A percentile compares a stretch with the other conserved stretches of the same genome.
These are phyloP conservation scores for Umimayanthus kanabou DNA, from an alignment of 92 coral and sea anemone species.

Conservation along the genomic window DNA sequence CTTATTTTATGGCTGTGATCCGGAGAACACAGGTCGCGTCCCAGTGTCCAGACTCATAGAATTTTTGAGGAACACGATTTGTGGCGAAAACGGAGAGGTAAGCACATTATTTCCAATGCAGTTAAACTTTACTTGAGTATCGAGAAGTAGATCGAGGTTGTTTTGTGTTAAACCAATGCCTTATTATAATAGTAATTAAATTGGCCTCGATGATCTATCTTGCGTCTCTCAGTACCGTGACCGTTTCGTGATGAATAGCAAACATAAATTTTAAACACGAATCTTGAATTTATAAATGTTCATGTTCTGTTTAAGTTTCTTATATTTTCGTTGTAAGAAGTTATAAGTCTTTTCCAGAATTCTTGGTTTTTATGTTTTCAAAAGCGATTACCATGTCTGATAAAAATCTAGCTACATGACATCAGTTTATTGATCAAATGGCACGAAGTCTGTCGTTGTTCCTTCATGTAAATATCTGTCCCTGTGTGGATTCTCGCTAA, in stretches of 20 bases:
- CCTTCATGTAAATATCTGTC: neutral
- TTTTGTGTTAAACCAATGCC: neutral
- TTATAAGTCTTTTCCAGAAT: neutral
- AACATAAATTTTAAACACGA: neutral
- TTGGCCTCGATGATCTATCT: neutral
- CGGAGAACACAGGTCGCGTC: constrained; percentile 75
- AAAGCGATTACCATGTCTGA: neutral
- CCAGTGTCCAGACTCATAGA: constrained; percentile 89
- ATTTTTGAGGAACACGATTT: constrained; percentile 83
- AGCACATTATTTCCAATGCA: neutral
- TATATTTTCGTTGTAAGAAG: neutral
- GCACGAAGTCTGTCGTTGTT: neutral
- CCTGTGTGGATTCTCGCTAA: neutral
- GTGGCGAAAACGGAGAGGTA: constrained; percentile 78
- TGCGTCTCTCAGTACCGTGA: neutral
- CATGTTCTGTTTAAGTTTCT: neutral
- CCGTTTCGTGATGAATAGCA: neutral
- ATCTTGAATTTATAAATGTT: too few relatives aligned
- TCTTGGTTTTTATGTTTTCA: too few relatives aligned
- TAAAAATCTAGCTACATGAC: neutral
- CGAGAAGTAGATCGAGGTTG: neutral
- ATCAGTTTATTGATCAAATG: too few relatives aligned
- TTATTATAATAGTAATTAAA: neutral
- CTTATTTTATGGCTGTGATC: constrained; percentile 87
- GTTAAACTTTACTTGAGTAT: neutral